Conservation (phyloP, 2,797 vertebrate species). For the Anguilla marmorata region DNA sequence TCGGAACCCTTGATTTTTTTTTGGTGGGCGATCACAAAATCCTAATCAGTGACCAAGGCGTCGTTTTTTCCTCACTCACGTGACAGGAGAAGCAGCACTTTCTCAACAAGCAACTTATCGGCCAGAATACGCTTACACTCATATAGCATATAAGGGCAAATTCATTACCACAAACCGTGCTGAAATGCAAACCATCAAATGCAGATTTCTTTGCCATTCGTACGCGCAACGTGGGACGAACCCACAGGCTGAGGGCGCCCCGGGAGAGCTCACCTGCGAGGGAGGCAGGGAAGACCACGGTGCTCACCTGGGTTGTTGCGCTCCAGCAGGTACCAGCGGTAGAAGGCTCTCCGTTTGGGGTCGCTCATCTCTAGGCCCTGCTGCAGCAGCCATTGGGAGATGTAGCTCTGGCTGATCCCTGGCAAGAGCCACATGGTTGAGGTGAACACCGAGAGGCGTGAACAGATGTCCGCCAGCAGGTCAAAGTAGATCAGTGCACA, state of each 20-base stretch:
- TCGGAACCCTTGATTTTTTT: slow-evolving; percentile 72
- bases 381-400: slow-evolving; percentile 82
- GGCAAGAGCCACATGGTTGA: background rate
- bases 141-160: background rate
- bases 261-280: background rate
- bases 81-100: background rate
- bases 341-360: slow-evolving; percentile 80
- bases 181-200: background rate
- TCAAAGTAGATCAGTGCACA: background rate
- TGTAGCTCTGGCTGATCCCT: slow-evolving; percentile 85
- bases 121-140: background rate
- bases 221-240: background rate
- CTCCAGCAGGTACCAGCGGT: slow-evolving; percentile 83
- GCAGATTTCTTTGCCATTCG: background rate
- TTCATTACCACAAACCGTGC: background rate
- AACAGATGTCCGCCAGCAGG: background rate
- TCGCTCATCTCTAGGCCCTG: slow-evolving; percentile 84
- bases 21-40: slow-evolving; percentile 65
- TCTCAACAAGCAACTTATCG: background rate
- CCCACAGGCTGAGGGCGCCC: background rate
- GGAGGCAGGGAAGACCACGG: no score
- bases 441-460: background rate
- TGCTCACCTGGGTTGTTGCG: slow-evolving; percentile 79
- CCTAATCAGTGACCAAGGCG: background rate
- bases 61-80: background rate